Evolutionary conservation across 2,888 invertebrate genomes (phyloP).

Genomic region (Thumatha senex): DNA sequence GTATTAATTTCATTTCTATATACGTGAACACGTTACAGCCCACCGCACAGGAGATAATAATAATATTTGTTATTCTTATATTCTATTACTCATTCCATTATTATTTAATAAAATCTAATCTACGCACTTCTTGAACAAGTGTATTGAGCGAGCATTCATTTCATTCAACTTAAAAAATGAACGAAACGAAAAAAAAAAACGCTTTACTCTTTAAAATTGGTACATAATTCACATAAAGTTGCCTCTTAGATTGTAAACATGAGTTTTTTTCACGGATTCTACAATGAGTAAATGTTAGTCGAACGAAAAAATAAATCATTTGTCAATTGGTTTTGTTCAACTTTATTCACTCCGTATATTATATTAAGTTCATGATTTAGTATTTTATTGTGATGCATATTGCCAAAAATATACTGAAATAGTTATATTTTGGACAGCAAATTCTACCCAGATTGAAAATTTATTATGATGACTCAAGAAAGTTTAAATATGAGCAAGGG

Average conservation of each 20-base stretch:
- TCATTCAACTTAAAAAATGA: too few relatives aligned
- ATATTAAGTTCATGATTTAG: conserved; percentile 31
- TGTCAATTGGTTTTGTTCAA: conserved; percentile 57
- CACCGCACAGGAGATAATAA: too few relatives aligned
- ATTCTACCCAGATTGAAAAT: not conserved
- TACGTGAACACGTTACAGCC: too few relatives aligned
- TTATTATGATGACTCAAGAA: too few relatives aligned
- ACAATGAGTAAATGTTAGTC: conserved; percentile 59
- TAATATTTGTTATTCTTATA: too few relatives aligned
- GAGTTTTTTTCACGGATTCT: conserved; percentile 54
- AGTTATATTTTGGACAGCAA: not conserved
- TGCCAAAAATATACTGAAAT: conserved; percentile 7
- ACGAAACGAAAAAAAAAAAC: conserved; percentile 1
- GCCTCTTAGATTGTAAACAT: conserved; percentile 64
- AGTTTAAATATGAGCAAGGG: too few relatives aligned
- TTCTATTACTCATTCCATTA: too few relatives aligned
- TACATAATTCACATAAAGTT: conserved; percentile 40
- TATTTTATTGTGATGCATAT: conserved; percentile 19
- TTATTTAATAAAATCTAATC: too few relatives aligned
- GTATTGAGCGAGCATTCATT: too few relatives aligned
- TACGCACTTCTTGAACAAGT: too few relatives aligned
- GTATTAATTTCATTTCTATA: too few relatives aligned
- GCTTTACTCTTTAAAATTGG: conserved; percentile 30
- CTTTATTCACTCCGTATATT: conserved; percentile 37
- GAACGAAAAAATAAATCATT: conserved; percentile 64